These are phyloP conservation scores for Diarsia brunnea DNA, from an alignment of 2,888 invertebrate genomes.

Conservation along the genomic window DNA sequence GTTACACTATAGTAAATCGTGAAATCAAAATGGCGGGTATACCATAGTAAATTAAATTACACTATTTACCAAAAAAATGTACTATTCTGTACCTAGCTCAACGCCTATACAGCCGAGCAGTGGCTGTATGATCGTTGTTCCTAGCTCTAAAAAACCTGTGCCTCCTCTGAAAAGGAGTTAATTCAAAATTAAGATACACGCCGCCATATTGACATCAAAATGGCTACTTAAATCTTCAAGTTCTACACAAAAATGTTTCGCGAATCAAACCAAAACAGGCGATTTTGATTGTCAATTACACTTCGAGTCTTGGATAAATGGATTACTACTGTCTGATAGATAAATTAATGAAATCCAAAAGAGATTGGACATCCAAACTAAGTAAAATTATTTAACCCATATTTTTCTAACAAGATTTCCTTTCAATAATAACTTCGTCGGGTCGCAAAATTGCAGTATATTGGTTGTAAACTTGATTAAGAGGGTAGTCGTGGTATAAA, in stretches of 20 bases:
- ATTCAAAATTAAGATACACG: no score
- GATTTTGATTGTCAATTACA: conserved; percentile 3
- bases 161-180: no score
- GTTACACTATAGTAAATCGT: not conserved
- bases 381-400: conserved; percentile 16
- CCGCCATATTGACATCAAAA: no score
- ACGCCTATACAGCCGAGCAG: no score
- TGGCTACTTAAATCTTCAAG: not conserved
- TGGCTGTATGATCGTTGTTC: no score
- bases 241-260: not conserved
- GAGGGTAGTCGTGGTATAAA: conserved; percentile 53
- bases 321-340: not conserved
- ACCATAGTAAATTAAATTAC: no score
- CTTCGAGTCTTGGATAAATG: not conserved
- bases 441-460: conserved; percentile 51
- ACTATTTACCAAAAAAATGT: no score
- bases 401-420: conserved; percentile 39
- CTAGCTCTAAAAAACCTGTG: no score
- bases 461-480: conserved; percentile 47
- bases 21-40: no score
- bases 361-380: conserved; percentile 4
- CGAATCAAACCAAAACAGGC: not conserved
- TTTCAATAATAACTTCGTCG: conserved; percentile 42
- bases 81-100: no score
- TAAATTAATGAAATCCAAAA: conserved; percentile 23